Base-by-base conservation (phyloP, 2,113 vertebrate species). In the Ammodytes dubius region DNA sequence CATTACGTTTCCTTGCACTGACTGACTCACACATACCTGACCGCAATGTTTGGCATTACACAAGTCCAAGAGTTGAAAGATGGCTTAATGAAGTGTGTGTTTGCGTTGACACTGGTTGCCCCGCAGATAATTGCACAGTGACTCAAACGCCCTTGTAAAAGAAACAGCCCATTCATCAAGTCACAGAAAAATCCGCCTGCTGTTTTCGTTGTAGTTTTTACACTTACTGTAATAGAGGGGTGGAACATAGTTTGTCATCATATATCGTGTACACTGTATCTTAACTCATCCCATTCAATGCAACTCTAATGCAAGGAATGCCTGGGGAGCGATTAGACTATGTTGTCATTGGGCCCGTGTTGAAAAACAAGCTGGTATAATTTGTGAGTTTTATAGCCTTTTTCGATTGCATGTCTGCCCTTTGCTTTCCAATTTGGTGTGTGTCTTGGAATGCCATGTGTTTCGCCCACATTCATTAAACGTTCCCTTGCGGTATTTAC, bases 51-150 rank as follows among this genome's bases (percentile, higher is more conserved):
- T 77, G 42, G 67, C 77, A 59, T 67, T 74, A 53, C 17, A 56
- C 72, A 12, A 37, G 60, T 67, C 81, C 78, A 43, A 80, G 43
- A 67, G 79, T 40, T 90, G 83, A 91, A 76, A 83, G 85, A 86
- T 67, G 61, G 45, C 0, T 12, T 69, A 64, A 69, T 81, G 66
- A 76, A 77, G 50, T 79, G 53, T 54, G 45, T 42, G 70, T 83
- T 7, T 68, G 57, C n/a, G 65, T 67, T 54, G 63, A 75, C 79
- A 58, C 68, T 57, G 58, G 15, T 84, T 71, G 42, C 68, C 64
- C 63, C 45, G 17, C 54, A 79, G 58, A 86, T 89, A 74, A 83
- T 74, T 88, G 63, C 72, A 67, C 70, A 83, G 65, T 74, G 84
- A 74, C 82, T 57, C 66, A 69, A 17, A 46, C 15, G 9, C 59